phyloP scores from a whole-genome alignment of 2,113 vertebrate species.

The Glareola pratincola region DNA sequence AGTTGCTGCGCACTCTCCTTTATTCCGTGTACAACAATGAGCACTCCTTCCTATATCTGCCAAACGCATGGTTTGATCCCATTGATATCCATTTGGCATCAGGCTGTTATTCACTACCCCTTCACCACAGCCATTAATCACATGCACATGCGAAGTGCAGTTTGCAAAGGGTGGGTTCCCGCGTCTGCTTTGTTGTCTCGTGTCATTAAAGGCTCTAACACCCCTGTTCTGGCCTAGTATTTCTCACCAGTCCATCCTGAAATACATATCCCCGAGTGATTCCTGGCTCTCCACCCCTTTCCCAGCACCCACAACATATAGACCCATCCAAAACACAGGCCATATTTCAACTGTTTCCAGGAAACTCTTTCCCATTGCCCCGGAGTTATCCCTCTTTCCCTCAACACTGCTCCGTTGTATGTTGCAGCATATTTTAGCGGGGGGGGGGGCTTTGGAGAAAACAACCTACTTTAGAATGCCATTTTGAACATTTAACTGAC shows the following conservation, averaged over 20 bases:
- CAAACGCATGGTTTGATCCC: conserved; percentile 27
- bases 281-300: neutral
- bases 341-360: neutral
- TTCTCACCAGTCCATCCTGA: neutral
- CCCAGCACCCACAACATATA: neutral
- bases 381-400: neutral
- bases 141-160: neutral
- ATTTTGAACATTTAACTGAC: neutral
- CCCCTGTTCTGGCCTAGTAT: neutral
- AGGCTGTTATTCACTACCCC: conserved; percentile 1
- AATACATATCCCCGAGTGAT: neutral
- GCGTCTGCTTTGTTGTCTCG: neutral
- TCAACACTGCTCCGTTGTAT: neutral
- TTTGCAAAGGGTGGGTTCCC: neutral
- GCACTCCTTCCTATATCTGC: conserved; percentile 18
- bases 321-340: neutral
- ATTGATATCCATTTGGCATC: conserved; percentile 48
- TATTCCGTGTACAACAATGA: conserved; percentile 12
- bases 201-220: neutral
- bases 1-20: conserved; percentile 2
- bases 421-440: neutral
- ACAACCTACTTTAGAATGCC: neutral
- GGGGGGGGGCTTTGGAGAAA: neutral
- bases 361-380: neutral
- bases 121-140: conserved; percentile 38